phyloP scores from a whole-genome alignment of 1,140 invertebrate genomes.

The Drosophila albomicans region DNA sequence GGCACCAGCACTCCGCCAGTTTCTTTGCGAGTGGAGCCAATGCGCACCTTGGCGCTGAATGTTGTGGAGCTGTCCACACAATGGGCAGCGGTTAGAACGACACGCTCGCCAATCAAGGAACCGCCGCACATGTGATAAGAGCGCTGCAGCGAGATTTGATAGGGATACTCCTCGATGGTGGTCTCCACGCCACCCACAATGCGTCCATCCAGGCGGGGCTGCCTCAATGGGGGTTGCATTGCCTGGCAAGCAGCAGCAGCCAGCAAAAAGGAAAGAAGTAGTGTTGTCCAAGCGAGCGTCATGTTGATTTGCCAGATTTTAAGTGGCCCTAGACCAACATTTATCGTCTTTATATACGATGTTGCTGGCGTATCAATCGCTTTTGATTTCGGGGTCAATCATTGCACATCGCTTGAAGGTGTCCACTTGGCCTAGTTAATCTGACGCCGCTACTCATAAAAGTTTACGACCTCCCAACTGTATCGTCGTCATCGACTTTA shows the following conservation, averaged over 20 bases:
- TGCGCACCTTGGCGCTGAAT: constrained; percentile 53
- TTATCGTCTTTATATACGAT: constrained; percentile 8
- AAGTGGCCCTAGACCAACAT: constrained; percentile 7
- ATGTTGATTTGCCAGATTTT: constrained; percentile 30
- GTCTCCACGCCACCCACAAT: constrained; percentile 85
- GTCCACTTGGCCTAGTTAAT: constrained; percentile 73
- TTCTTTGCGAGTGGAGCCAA: constrained; percentile 63
- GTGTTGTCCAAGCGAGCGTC: constrained; percentile 17
- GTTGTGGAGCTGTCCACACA: constrained; percentile 84
- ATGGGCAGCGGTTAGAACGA: constrained; percentile 86
- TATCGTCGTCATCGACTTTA: constrained; percentile 30
- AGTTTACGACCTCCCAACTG: constrained; percentile 16
- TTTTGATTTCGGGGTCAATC: constrained; percentile 30
- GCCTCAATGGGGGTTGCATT: background rate
- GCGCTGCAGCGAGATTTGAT: constrained; percentile 85
- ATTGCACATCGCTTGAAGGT: constrained; percentile 30
- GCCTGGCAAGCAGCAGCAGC: constrained; percentile 6
- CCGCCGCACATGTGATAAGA: constrained; percentile 87
- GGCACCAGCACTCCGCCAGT: constrained; percentile 66
- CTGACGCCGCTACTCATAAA: constrained; percentile 42
- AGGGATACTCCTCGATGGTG: constrained; percentile 82
- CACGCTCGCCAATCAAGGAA: constrained; percentile 87
- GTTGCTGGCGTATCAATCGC: constrained; percentile 14
- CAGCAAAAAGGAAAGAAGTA: constrained; percentile 18
- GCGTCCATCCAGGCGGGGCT: constrained; percentile 71